These are phyloP conservation scores for Andricus grossulariae DNA, from an alignment of 1,140 invertebrate species.

Conservation along the genomic window DNA sequence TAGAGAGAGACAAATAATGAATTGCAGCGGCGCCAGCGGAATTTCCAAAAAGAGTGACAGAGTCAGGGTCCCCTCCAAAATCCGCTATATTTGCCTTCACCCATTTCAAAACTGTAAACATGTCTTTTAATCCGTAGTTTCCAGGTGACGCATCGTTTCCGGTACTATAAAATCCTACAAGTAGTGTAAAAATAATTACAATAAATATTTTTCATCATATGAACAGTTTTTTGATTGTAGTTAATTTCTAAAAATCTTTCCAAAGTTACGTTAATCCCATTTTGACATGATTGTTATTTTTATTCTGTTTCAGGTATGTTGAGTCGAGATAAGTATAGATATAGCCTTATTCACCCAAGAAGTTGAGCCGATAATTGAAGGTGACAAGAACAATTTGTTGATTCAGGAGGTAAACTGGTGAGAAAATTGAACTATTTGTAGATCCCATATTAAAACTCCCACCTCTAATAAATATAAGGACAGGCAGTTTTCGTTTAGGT, in stretches of 20 bases:
- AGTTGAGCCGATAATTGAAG: conserved; percentile 81
- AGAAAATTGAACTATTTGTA: conserved; percentile 66
- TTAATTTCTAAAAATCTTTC: no score
- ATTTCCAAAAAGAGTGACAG: conserved; percentile 74
- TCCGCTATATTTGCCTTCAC: conserved; percentile 74
- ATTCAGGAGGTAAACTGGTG: conserved; percentile 73
- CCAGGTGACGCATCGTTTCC: conserved; percentile 60
- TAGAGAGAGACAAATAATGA: conserved; percentile 68
- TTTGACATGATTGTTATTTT: background rate
- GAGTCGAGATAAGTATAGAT: conserved; percentile 9
- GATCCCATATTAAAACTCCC: conserved; percentile 74
- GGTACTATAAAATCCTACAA: conserved; percentile 67
- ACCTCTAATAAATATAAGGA: conserved; percentile 78
- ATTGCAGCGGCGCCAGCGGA: conserved; percentile 69
- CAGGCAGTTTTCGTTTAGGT: conserved; percentile 63
- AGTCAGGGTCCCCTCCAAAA: conserved; percentile 76
- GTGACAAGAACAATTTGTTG: conserved; percentile 81
- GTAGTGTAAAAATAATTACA: conserved; percentile 3
- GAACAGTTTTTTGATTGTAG: background rate
- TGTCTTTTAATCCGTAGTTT: conserved; percentile 69
- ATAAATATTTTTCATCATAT: background rate
- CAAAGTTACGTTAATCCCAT: no score
- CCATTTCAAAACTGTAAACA: conserved; percentile 75
- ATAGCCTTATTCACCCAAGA: conserved; percentile 75
- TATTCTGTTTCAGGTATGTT: conserved; percentile 7